Evolutionary conservation across 2,888 invertebrate genomes (phyloP).

Genomic region (Lasioglossum oenotherae): DNA sequence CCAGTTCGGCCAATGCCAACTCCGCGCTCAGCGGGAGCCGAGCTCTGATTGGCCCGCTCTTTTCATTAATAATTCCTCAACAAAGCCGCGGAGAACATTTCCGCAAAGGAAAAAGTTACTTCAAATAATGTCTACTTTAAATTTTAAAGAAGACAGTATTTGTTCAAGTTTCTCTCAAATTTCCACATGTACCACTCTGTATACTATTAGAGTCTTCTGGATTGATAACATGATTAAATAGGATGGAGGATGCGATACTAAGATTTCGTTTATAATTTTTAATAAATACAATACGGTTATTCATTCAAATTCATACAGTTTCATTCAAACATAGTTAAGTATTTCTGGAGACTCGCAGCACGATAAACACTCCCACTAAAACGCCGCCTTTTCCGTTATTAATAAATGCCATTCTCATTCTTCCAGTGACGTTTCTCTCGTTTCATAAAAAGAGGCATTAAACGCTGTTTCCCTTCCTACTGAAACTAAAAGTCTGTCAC

Average conservation of each 20-base stretch:
- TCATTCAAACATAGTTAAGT: not conserved
- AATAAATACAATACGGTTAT: not conserved
- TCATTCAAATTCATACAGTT: not conserved
- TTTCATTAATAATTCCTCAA: too few species aligned
- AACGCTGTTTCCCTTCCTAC: not conserved
- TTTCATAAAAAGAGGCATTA: not conserved
- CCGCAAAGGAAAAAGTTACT: too few species aligned
- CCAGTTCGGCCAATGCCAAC: too few species aligned
- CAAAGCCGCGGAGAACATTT: too few species aligned
- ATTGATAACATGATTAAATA: not conserved
- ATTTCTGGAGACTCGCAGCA: not conserved
- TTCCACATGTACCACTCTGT: not conserved
- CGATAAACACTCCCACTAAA: not conserved
- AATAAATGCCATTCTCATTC: not conserved
- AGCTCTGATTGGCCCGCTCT: too few species aligned
- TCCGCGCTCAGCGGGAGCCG: too few species aligned
- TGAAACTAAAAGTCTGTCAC: not conserved
- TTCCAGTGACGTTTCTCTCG: not conserved
- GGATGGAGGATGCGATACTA: too few species aligned
- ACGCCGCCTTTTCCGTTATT: not conserved
- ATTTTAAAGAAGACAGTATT: not conserved
- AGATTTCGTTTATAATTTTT: not conserved
- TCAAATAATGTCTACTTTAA: too few species aligned
- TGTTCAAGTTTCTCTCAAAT: not conserved
- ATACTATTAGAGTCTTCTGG: not conserved